Base-by-base conservation (phyloP, 2,113 vertebrate genomes). In the Hirundichthys speculiger region DNA sequence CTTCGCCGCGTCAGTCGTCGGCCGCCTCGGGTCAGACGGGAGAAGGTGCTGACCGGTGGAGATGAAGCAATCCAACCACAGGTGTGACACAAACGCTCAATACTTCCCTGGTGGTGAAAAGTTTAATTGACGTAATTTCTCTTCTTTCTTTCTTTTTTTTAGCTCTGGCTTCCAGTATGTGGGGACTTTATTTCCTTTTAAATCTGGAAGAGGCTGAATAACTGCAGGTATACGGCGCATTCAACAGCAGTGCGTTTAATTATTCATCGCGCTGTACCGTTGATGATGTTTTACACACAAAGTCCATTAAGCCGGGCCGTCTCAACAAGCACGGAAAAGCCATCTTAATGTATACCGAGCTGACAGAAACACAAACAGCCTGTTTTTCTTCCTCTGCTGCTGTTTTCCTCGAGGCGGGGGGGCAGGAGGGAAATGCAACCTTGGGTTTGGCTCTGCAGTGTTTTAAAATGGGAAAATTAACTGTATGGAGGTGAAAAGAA, bases 231-330 rank as follows among this genome's bases (percentile, higher is more conserved):
- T n/a, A 50, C 39, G 3, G 46, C 27, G 0, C 2, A 57, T 62
- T 72, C 73, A 62, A 64, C 70, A 42, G 55, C 69, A 53, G 30
- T 13, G 13, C 45, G 42, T 40, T 86, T 59, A 74, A 86, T 84
- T 69, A 85, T 86, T 84, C 45, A 88, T 81, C 20, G 49, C 19
- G 64, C 20, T 16, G 69, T 14, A 20, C 43, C 43, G 40, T 55
- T 82, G 83, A 79, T 77, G 75, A 83, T 83, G 80, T 79, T 87
- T 73, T 75, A 87, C 83, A 85, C 80, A 78, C 67, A 84, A 85
- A 88, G 75, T 85, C 78, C 83, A 88, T 88, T 86, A 84, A 60
- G 61, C 60, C 13, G 0, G n/a, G 43, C 42, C 46, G 46, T 64
- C 49, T 67, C 47, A 67, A 64, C 69, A 45, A 69, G 63, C 49